Evolutionary conservation across 1,140 invertebrate species (phyloP).

Genomic region (Papilio glaucus): DNA sequence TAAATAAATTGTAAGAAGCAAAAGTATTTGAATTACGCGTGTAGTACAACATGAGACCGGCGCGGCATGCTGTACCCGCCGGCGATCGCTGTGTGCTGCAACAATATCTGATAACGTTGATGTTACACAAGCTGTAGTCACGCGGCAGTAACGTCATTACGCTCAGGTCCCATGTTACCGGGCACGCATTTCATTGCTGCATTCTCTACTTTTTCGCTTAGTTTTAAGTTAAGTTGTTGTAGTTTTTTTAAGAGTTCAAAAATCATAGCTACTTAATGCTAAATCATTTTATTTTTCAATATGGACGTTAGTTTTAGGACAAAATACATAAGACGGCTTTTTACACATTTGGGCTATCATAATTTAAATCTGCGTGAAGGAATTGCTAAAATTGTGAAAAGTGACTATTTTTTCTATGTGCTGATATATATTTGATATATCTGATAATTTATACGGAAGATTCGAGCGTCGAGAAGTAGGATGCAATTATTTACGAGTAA

Average conservation of each 20-base stretch:
- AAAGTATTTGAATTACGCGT: conserved; percentile 26
- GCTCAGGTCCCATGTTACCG: background rate
- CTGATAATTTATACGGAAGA: conserved; percentile 9
- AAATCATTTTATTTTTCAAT: conserved; percentile 77
- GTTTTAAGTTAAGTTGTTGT: background rate
- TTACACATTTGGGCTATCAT: conserved; percentile 54
- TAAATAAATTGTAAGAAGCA: background rate
- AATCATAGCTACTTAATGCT: conserved; percentile 79
- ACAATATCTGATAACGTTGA: conserved; percentile 15
- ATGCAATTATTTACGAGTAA: background rate
- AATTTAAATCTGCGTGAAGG: background rate
- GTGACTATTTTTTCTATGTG: no score
- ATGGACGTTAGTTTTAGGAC: conserved; percentile 81
- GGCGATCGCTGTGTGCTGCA: no score
- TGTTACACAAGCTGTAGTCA: background rate
- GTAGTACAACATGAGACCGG: no score
- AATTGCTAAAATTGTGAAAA: conserved; percentile 8
- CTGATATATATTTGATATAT: no score
- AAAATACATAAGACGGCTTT: conserved; percentile 78
- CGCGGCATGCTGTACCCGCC: no score
- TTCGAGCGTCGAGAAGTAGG: background rate
- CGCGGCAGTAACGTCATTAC: background rate
- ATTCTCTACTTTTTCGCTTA: conserved; percentile 5
- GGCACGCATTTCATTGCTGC: background rate
- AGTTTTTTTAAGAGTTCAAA: conserved; percentile 48